phyloP scores from a whole-genome alignment of 2,888 invertebrate species.

The Isotomurus palustris region DNA sequence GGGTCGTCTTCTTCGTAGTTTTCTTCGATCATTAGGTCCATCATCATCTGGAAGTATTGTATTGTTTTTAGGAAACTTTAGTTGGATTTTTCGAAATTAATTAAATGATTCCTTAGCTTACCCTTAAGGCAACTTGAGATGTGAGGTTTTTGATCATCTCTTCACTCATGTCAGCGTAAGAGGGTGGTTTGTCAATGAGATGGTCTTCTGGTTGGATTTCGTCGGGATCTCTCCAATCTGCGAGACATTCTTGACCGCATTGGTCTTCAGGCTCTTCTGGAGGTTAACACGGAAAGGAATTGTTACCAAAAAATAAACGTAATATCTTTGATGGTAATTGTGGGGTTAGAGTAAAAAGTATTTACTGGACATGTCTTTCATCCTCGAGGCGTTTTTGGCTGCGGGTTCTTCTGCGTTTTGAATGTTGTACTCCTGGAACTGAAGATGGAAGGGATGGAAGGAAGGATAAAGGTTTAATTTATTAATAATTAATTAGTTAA shows the following conservation, averaged over 20 bases:
- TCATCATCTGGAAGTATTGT: too few relatives aligned
- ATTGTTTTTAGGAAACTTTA: too few relatives aligned
- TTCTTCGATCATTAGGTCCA: not conserved
- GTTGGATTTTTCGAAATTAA: too few relatives aligned
- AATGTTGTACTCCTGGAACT: not conserved
- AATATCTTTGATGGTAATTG: too few relatives aligned
- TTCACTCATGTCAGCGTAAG: not conserved
- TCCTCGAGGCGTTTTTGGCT: too few relatives aligned
- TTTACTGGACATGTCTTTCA: too few relatives aligned
- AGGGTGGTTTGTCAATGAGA: constrained; percentile 16
- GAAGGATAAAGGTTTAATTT: too few relatives aligned
- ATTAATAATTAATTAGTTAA: too few relatives aligned
- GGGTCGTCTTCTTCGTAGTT: constrained; percentile 5
- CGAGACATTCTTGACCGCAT: constrained; percentile 18
- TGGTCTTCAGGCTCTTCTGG: constrained; percentile 8
- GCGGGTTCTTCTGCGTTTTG: not conserved
- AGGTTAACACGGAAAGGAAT: too few relatives aligned
- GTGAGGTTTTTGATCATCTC: not conserved
- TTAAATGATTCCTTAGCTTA: too few relatives aligned
- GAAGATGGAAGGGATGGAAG: not conserved
- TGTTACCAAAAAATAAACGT: not conserved
- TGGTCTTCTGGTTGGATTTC: not conserved
- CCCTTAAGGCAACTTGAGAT: too few relatives aligned
- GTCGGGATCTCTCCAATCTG: constrained; percentile 14
- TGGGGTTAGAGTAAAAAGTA: too few relatives aligned